Evolutionary conservation across 2,113 vertebrate genomes (phyloP), one percentile per base, ranked within the genome.

Genomic region (Eulemur macaco): DNA sequence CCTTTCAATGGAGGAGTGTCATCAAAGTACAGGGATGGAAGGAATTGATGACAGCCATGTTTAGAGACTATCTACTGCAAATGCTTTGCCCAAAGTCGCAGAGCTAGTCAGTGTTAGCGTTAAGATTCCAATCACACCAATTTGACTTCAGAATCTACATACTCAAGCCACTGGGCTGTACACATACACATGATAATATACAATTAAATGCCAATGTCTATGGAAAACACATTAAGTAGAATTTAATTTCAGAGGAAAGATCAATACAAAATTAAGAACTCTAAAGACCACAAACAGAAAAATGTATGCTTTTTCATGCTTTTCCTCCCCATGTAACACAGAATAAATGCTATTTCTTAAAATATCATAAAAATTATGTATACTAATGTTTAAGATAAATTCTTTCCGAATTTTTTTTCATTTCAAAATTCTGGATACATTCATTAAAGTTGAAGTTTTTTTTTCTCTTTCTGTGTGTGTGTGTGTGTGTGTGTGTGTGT

Each of bases 341-440:
- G 60, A 73, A 94, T 52, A 56, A 78, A 74, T 11, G 8, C 42
- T 82, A 34, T 92, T 92, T 95, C 81, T 60, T 94, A 54, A 96
- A 95, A 52, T 86, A 37, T 73, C 74, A 73, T 42, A n/a, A 86
- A 78, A 73, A 6, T 86, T 68, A 77, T 8, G 71, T 15, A 34
- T 52, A 52, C 23, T 74, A 76, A 92, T 37, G 29, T 86, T 86
- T 92, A 90, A 86, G 84, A 80, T 50, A 17, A 96, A 87, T 54
- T 86, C 2, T 94, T 76, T 71, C 82, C 89, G 60, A 52, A 68
- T 52, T 90, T 94, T 90, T 94, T 80, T 83, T 25, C 15, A 89
- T 71, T 89, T 89, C 12, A 54, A 74, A 80, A 71, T 83, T 96
- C 27, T 91, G 15, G 11, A 50, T 81, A 29, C 14, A 15, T 68